Percentiles rank a stretch among this genome's conserved stretches.
phyloP scores from a whole-genome alignment of 1,140 invertebrate genomes.

The Drosophila pallidifrons region DNA sequence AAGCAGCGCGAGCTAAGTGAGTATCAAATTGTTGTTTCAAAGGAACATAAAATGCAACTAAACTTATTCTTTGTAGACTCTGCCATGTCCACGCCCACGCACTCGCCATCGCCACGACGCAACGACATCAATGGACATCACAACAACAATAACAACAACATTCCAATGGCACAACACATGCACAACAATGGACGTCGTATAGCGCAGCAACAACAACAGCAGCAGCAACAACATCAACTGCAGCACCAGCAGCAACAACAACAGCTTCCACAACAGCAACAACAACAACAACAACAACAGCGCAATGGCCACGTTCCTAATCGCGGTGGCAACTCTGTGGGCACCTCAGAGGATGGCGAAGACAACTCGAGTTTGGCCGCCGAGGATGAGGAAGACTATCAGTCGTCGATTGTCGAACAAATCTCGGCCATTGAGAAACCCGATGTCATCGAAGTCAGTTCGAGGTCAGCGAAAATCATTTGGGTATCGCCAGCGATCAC shows the following conservation, averaged over 20 bases:
- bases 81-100: constrained; percentile 70
- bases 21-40: constrained; percentile 21
- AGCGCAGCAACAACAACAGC: constrained; percentile 31
- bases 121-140: constrained; percentile 74
- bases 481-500: constrained; percentile 89
- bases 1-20: constrained; percentile 87
- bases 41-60: background rate
- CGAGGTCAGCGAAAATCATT: constrained; percentile 91
- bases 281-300: constrained; percentile 32
- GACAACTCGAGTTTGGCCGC: constrained; percentile 89
- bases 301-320: constrained; percentile 36
- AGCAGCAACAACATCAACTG: too few species aligned
- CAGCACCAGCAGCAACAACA: constrained; percentile 38
- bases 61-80: constrained; percentile 35
- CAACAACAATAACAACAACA: constrained; percentile 61
- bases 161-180: constrained; percentile 52
- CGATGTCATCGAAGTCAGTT: constrained; percentile 91
- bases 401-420: constrained; percentile 88
- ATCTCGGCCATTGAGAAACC: constrained; percentile 91
- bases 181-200: constrained; percentile 44
- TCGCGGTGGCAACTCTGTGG: constrained; percentile 69
- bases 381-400: constrained; percentile 86
- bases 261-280: too few species aligned
- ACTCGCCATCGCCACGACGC: constrained; percentile 77
- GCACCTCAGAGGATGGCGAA: constrained; percentile 89